Evolutionary conservation across 2,888 invertebrate genomes (phyloP), one percentile per base, ranked within the genome.

Genomic region (Tinea pellionella): DNA sequence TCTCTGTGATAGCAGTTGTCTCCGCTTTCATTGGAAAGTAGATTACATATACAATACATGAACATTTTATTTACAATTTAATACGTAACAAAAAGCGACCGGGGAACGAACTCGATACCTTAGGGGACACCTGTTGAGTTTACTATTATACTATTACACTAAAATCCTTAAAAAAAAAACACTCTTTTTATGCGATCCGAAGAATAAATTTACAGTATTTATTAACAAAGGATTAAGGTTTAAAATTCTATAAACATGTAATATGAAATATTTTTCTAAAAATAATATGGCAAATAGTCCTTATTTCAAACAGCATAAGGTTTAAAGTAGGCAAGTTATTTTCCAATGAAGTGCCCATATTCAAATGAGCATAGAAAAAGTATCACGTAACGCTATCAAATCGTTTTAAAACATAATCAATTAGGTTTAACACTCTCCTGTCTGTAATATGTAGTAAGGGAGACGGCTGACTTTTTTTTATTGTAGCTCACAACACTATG

Each of bases 391-490:
- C 53, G 18, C 53, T 57, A 57, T 57, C 57, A 57, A 57, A 57
- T 57, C 64, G 63, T 66, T 75, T 72, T 66, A 66, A 61, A 72
- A 68, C 63, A 70, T 68, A 74, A 80, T 80, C 75, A 77, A 77
- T 79, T 74, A 69, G 68, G 69, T 65, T 79, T 77, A 77, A 75
- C 74, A 74, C 73, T 67, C 57, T 30, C 32, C 15, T 57, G 57
- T 57, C 57, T 6, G 57, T 57, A 57, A 24, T 47, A 9, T 15
- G 16, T 47, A 47, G 47, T 47, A 2, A 15, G 47, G 47, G 47
- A 47, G 47, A 8, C 9, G 16, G 2, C 37, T 37, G 9, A 9
- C 9, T 24, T 24, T 24, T 24, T 3, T 24, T 2, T 24, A 24
- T 3, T 24, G n/a, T n/a, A n/a, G n/a, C n/a, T n/a, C n/a, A n/a